phyloP scores from a whole-genome alignment of 1,140 invertebrate species.

The Armadillidium nasatum region DNA sequence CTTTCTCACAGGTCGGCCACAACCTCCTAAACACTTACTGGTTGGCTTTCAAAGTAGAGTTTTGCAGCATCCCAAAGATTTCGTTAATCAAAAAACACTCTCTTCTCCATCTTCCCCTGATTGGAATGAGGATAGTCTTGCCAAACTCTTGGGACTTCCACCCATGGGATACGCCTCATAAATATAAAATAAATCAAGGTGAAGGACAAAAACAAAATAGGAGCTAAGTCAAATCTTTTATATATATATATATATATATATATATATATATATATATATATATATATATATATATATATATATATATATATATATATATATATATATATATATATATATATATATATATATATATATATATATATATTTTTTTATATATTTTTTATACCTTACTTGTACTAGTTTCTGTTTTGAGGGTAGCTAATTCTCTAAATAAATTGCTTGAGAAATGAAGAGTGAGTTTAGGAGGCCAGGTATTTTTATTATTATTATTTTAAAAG shows the following conservation, averaged over 20 bases:
- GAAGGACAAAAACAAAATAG: too few species aligned
- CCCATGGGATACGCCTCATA: not conserved
- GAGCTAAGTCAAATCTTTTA: too few species aligned
- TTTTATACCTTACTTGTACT: too few species aligned
- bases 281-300: not conserved
- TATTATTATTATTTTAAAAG: too few species aligned
- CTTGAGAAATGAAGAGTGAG: too few species aligned
- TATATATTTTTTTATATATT: not conserved
- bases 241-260: not conserved
- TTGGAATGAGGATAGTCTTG: conserved; percentile 9
- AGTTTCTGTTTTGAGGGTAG: too few species aligned
- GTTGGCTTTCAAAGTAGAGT: not conserved
- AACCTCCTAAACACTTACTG: not conserved
- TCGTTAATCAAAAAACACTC: not conserved
- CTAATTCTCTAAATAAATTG: too few species aligned
- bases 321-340: not conserved
- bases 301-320: not conserved
- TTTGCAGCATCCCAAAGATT: not conserved
- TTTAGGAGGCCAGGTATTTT: too few species aligned
- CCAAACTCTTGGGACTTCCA: not conserved
- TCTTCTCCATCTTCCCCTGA: not conserved
- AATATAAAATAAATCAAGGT: not conserved
- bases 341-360: not conserved
- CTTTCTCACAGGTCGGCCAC: not conserved
- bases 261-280: not conserved